Percentiles rank a stretch among this genome's conserved stretches.
Evolutionary conservation across 2,113 vertebrate genomes (phyloP).

Genomic region (Bos javanicus): DNA sequence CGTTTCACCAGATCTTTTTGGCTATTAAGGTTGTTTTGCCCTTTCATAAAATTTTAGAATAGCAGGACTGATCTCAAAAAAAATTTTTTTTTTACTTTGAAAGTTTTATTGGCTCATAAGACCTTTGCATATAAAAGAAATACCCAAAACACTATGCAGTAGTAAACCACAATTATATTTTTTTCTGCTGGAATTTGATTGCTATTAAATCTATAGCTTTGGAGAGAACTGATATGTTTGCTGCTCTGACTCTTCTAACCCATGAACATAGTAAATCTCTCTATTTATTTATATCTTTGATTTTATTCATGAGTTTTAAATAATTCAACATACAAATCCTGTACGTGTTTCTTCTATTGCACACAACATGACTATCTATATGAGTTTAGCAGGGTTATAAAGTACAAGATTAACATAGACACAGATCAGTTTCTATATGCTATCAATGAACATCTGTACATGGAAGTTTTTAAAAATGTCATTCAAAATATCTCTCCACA

Average conservation of each 20-base stretch:
- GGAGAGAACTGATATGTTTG: not conserved
- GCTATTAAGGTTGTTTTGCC: not conserved
- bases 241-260: not conserved
- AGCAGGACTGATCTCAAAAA: not conserved
- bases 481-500: not conserved
- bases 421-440: not conserved
- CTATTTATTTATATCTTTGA: not conserved
- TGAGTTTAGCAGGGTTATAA: not conserved
- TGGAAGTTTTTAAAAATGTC: not conserved
- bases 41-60: not conserved
- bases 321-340: not conserved
- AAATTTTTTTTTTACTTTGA: constrained; percentile 35
- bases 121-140: constrained; percentile 76
- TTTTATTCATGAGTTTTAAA: not conserved
- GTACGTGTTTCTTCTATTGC: not conserved
- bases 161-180: constrained; percentile 71
- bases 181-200: not conserved
- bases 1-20: not conserved
- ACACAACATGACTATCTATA: not conserved
- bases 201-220: not conserved
- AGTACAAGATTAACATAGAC: not conserved
- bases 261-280: not conserved
- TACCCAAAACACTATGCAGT: constrained; percentile 72
- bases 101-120: constrained; percentile 80
- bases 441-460: not conserved